Conservation (phyloP, 2,797 vertebrate species). For the Chelonia mydas region DNA sequence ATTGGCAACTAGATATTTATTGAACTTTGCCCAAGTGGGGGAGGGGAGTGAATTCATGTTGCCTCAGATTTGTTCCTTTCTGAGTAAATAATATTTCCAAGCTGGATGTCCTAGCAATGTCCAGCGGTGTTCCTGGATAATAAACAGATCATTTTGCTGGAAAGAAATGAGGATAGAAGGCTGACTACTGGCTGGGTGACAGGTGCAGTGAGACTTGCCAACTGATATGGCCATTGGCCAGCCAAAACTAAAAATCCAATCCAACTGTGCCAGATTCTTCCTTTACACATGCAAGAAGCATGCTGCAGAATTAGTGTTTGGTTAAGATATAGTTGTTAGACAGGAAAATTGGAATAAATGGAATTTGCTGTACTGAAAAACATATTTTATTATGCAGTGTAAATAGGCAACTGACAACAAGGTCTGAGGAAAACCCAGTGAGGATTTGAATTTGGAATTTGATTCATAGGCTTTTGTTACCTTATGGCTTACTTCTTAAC, state of each 20-base stretch:
- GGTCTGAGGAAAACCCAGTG: slow-evolving; percentile 7
- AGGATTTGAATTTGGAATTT: slow-evolving; percentile 58
- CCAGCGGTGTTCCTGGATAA: background rate
- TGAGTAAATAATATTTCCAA: background rate
- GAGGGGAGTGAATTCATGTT: background rate
- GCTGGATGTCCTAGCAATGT: background rate
- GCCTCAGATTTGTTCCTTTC: background rate
- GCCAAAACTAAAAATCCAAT: background rate
- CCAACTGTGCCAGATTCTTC: background rate
- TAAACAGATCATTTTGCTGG: background rate
- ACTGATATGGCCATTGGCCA: background rate
- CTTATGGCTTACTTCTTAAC: slow-evolving; percentile 52
- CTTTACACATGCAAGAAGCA: background rate
- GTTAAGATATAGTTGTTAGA: slow-evolving; percentile 7
- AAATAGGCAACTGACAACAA: slow-evolving; percentile 34
- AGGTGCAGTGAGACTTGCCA: background rate
- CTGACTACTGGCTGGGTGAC: background rate
- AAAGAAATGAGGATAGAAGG: background rate
- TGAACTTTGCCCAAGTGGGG: background rate
- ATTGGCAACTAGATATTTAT: background rate
- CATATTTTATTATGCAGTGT: slow-evolving; percentile 34
- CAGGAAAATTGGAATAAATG: background rate
- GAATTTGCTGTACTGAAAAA: background rate
- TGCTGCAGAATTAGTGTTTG: background rate
- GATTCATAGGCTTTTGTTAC: slow-evolving; percentile 54